Percentiles rank a stretch among this genome's conserved stretches.
phyloP scores from a whole-genome alignment of 1,140 invertebrate species.

The Neodiprion pinetum region DNA sequence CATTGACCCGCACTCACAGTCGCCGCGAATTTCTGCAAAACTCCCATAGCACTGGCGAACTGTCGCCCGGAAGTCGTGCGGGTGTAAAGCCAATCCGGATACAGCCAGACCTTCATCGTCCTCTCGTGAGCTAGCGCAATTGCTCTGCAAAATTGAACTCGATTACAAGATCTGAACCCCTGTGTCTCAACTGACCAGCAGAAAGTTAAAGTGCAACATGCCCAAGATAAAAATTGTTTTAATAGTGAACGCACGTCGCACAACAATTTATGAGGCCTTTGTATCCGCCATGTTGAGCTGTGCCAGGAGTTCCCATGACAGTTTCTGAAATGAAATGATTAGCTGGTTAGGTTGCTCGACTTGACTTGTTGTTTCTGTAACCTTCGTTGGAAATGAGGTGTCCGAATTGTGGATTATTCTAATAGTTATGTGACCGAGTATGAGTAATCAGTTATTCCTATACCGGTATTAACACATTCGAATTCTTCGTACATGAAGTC shows the following conservation, averaged over 20 bases:
- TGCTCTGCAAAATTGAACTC: conserved; percentile 42
- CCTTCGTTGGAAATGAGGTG: no score
- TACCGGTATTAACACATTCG: no score
- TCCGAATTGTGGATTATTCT: no score
- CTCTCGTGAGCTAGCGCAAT: conserved; percentile 59
- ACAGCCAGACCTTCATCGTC: conserved; percentile 68
- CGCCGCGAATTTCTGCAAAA: conserved; percentile 58
- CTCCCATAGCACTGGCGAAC: conserved; percentile 58
- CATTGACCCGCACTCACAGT: no score
- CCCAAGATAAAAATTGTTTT: not conserved
- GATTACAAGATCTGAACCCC: not conserved
- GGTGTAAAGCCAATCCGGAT: conserved; percentile 65
- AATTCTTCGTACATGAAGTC: no score
- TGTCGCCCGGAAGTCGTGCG: conserved; percentile 55
- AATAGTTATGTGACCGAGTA: no score
- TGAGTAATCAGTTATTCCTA: no score
- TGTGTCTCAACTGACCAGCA: no score
- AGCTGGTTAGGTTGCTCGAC: no score
- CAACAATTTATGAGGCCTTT: conserved; percentile 32
- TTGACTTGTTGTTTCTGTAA: no score
- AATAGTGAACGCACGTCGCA: conserved; percentile 26
- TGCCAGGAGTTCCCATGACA: conserved; percentile 29
- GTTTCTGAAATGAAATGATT: conserved; percentile 23
- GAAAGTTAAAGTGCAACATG: no score
- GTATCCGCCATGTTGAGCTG: conserved; percentile 25